A percentile compares a stretch with the other conserved stretches of the same genome.
Evolutionary conservation across 2,113 vertebrate genomes (phyloP).

Genomic region (Pollimyrus isidori): DNA sequence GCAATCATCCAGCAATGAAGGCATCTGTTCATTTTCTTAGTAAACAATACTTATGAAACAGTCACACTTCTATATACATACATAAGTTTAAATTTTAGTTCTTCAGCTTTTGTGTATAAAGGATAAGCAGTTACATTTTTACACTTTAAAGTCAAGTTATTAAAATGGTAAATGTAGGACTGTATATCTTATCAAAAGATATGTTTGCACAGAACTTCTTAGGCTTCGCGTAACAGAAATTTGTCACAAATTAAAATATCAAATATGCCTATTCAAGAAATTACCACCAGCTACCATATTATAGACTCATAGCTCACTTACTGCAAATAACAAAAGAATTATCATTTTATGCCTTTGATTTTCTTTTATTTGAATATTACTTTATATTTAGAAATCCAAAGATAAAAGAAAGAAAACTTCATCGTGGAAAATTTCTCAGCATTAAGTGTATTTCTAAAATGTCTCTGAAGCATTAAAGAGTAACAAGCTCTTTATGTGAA

Average conservation of each 20-base stretch:
- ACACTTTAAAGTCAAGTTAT: neutral
- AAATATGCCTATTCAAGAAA: neutral
- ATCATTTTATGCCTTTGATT: neutral
- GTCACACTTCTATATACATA: neutral
- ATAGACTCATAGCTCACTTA: neutral
- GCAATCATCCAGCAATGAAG: too few species aligned
- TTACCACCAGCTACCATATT: neutral
- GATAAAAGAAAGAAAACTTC: neutral
- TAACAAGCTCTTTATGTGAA: neutral
- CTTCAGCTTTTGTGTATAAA: neutral
- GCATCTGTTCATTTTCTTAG: neutral
- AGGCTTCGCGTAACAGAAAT: neutral
- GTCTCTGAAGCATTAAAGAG: neutral
- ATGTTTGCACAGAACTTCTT: neutral
- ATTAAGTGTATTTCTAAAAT: neutral
- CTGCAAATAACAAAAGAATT: neutral
- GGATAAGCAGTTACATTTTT: neutral
- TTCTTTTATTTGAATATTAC: neutral
- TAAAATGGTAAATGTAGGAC: neutral
- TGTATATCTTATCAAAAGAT: neutral
- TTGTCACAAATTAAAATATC: neutral
- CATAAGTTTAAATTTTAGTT: neutral
- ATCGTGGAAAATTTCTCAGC: neutral
- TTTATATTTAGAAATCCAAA: neutral
- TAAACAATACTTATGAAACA: neutral